phyloP scores from a whole-genome alignment of 2,113 vertebrate species.

The Alosa alosa region DNA sequence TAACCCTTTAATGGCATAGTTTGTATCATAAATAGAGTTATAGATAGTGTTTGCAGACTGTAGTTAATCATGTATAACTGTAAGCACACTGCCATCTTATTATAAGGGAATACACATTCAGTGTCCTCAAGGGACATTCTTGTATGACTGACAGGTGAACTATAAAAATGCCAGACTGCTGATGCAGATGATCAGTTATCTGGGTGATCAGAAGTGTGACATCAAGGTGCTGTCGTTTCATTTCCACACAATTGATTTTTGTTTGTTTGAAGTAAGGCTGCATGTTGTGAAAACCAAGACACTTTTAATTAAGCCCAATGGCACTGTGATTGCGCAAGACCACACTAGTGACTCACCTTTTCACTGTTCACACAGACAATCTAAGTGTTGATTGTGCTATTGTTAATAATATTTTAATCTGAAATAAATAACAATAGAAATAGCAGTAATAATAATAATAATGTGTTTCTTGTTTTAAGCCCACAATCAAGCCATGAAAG shows the following conservation, averaged over 20 bases:
- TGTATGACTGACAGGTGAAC: neutral
- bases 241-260: conserved; percentile 21
- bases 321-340: conserved; percentile 40
- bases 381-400: conserved; percentile 70
- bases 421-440: conserved; percentile 29
- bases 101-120: neutral
- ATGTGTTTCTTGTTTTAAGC: conserved; percentile 42
- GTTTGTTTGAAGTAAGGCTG: conserved; percentile 27
- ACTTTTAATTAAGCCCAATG: conserved; percentile 33
- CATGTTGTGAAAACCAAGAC: conserved; percentile 32
- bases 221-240: conserved; percentile 50
- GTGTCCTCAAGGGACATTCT: neutral
- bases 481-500: conserved; percentile 52
- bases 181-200: neutral
- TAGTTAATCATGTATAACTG: neutral
- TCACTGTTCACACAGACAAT: conserved; percentile 51
- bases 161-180: neutral
- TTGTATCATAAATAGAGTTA: neutral
- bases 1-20: neutral
- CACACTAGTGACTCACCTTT: conserved; percentile 41
- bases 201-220: conserved; percentile 49
- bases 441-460: conserved; percentile 39
- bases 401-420: conserved; percentile 56
- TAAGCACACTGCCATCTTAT: neutral
- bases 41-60: conserved; percentile 4